Conservation (phyloP, 2,113 vertebrate genomes). For the Steatornis caripensis region DNA sequence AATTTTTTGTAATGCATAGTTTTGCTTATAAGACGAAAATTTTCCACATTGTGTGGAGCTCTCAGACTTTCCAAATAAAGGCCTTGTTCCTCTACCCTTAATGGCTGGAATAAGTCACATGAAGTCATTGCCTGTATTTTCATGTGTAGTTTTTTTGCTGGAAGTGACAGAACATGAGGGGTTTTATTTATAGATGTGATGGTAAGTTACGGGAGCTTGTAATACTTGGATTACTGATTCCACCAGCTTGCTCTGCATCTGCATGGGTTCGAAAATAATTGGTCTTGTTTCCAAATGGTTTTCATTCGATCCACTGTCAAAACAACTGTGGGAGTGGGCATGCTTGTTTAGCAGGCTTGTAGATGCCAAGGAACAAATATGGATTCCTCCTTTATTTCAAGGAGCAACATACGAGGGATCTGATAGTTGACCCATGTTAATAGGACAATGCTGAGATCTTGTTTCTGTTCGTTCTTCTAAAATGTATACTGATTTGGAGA, state of each 20-base stretch:
- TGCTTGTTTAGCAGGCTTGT: not conserved
- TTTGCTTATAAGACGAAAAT: not conserved
- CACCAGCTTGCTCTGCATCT: not conserved
- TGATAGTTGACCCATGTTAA: not conserved
- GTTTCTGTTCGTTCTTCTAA: not conserved
- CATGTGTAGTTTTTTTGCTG: not conserved
- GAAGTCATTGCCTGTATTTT: not conserved
- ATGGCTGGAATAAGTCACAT: not conserved
- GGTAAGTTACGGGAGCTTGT: not conserved
- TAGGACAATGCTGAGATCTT: not conserved
- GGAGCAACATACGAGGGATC: not conserved
- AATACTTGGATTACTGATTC: not conserved
- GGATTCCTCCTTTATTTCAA: not conserved
- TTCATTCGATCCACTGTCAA: not conserved
- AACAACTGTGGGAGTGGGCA: not conserved
- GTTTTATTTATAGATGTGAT: not conserved
- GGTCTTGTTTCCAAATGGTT: not conserved
- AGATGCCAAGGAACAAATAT: not conserved
- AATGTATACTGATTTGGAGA: not conserved
- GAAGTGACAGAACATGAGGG: not conserved
- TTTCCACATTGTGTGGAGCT: not conserved
- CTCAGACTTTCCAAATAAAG: not conserved
- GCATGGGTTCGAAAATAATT: not conserved
- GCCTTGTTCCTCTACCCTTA: not conserved
- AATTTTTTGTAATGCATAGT: not conserved